phyloP scores from a whole-genome alignment of 2,888 invertebrate species.

The Synanthedon vespiformis region DNA sequence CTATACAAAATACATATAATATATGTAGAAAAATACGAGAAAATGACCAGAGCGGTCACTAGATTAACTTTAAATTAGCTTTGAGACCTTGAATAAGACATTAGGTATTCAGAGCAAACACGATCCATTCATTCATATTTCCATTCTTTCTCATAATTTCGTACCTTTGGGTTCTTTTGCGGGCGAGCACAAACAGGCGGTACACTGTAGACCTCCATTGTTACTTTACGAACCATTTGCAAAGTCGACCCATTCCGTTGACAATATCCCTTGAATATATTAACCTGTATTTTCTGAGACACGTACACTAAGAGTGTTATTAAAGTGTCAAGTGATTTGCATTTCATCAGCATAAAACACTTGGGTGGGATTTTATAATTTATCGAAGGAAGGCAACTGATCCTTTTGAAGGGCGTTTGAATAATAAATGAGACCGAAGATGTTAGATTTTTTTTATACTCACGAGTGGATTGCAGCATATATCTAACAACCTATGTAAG shows the following conservation, averaged over 20 bases:
- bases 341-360: constrained; percentile 35
- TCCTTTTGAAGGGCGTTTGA: constrained; percentile 36
- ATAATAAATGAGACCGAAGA: constrained; percentile 33
- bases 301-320: constrained; percentile 9
- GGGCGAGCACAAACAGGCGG: background rate
- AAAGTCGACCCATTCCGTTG: constrained; percentile 4
- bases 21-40: no score
- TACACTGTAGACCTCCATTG: background rate
- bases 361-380: constrained; percentile 38
- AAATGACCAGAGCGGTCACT: no score
- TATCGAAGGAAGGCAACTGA: constrained; percentile 31
- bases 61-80: no score
- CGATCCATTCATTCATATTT: no score
- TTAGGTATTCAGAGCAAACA: no score
- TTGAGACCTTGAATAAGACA: no score
- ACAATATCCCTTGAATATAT: constrained; percentile 5
- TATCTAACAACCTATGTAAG: no score
- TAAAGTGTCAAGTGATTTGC: constrained; percentile 31
- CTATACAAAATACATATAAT: no score
- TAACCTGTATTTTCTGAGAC: constrained; percentile 6
- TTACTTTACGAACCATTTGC: constrained; percentile 2
- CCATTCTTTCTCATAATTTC: no score
- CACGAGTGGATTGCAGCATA: no score
- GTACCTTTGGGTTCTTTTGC: background rate
- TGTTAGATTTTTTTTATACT: constrained; percentile 8